phyloP scores from a whole-genome alignment of 2,797 vertebrate genomes.

The Mastacembelus armatus region DNA sequence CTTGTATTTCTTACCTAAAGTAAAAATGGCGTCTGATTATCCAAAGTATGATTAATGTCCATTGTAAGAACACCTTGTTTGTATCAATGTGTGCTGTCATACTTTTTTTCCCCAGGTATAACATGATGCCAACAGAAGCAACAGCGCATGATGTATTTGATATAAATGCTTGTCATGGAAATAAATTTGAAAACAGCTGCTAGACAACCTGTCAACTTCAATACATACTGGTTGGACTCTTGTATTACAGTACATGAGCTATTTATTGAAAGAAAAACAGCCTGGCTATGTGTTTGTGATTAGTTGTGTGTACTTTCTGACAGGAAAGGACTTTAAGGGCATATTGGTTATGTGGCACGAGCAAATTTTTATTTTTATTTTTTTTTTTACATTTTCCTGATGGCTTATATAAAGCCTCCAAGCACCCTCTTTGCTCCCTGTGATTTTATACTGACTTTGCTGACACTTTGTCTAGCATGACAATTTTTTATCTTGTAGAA shows the following conservation, averaged over 20 bases:
- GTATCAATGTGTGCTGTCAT: slow-evolving; percentile 69
- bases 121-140: slow-evolving; percentile 53
- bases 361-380: slow-evolving; percentile 21
- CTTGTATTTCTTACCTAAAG: slow-evolving; percentile 18
- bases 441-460: slow-evolving; percentile 50
- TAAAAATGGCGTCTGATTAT: slow-evolving; percentile 61
- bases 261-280: slow-evolving; percentile 61
- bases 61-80: slow-evolving; percentile 64
- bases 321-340: slow-evolving; percentile 73
- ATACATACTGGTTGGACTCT: slow-evolving; percentile 60
- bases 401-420: slow-evolving; percentile 43
- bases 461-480: slow-evolving; percentile 41
- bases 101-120: slow-evolving; percentile 23
- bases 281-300: slow-evolving; percentile 44
- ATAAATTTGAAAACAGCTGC: slow-evolving; percentile 78
- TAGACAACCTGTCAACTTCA: slow-evolving; percentile 76
- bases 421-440: slow-evolving; percentile 28
- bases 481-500: slow-evolving; percentile 60
- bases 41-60: slow-evolving; percentile 80
- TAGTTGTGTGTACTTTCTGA: slow-evolving; percentile 54
- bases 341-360: slow-evolving; percentile 48
- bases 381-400: slow-evolving; percentile 45
- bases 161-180: slow-evolving; percentile 78
- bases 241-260: slow-evolving; percentile 65
- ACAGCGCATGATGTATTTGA: slow-evolving; percentile 77